These are phyloP conservation scores for Ashinkailepas kermadecensis DNA, from an alignment of 2,888 invertebrate species.

Conservation along the genomic window DNA sequence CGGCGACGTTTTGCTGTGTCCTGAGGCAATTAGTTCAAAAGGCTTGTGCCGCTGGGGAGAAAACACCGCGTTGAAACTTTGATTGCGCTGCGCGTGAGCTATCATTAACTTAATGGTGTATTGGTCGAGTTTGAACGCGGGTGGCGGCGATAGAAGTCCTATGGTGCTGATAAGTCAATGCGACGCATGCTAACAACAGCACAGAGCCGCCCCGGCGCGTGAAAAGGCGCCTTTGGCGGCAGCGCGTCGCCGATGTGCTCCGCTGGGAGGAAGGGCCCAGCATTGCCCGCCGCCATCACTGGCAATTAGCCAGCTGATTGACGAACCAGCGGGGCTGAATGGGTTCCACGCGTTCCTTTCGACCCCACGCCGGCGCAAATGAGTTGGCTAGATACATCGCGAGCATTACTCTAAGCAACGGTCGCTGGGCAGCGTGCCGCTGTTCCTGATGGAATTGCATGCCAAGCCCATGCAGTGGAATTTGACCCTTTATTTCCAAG, in stretches of 20 bases:
- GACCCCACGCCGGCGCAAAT: neutral
- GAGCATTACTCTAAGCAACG: neutral
- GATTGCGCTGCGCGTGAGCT: constrained; percentile 18
- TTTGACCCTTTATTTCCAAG: neutral
- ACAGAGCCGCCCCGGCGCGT: neutral
- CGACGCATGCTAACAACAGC: neutral
- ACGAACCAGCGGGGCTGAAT: neutral
- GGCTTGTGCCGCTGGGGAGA: constrained; percentile 10
- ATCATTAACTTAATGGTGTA: constrained; percentile 19
- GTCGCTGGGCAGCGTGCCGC: neutral
- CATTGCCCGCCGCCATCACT: neutral
- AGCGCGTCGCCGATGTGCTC: no score
- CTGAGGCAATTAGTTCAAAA: constrained; percentile 14
- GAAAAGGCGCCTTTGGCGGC: neutral
- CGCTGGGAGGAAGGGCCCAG: neutral
- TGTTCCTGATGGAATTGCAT: neutral
- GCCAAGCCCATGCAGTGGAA: neutral
- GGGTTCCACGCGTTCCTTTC: neutral
- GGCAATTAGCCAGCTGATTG: neutral
- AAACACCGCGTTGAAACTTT: constrained; percentile 11
- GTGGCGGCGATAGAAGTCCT: no score
- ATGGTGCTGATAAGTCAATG: no score
- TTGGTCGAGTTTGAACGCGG: neutral
- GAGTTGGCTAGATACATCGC: neutral
- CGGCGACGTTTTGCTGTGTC: neutral